Conservation (phyloP, 2,888 invertebrate genomes). For the Drosophila nr. fundita region DNA sequence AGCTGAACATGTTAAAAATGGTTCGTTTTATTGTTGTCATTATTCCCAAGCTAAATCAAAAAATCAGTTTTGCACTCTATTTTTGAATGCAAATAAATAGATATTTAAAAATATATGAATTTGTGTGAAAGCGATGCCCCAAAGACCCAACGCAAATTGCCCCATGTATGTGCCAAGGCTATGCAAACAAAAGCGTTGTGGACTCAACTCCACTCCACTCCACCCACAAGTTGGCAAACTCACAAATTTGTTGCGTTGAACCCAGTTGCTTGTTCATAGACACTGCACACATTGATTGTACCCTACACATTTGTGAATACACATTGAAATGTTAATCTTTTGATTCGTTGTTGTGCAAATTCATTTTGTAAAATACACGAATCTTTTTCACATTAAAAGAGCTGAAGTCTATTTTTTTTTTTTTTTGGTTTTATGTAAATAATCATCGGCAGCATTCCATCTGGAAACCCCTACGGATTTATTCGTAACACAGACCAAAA, state of each 20-base stretch:
- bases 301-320: not conserved
- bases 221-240: conserved; percentile 7
- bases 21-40: conserved; percentile 17
- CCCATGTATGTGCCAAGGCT: conserved; percentile 16
- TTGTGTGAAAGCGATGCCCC: conserved; percentile 36
- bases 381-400: not conserved
- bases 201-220: conserved; percentile 3
- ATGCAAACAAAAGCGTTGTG: conserved; percentile 36
- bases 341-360: not conserved
- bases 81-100: conserved; percentile 43
- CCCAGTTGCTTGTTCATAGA: not conserved
- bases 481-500: not conserved
- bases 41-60: conserved; percentile 1
- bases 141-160: conserved; percentile 45
- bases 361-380: not conserved
- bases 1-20: not conserved
- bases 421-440: not conserved
- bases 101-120: conserved; percentile 9
- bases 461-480: not conserved
- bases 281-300: conserved; percentile 20
- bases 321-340: conserved; percentile 6
- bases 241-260: conserved; percentile 11
- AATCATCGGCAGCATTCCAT: not conserved
- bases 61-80: conserved; percentile 16
- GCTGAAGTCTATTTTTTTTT: not conserved